Percentiles rank a stretch among this genome's conserved stretches.
Conservation (phyloP, 2,113 vertebrate species). For the Cavia aperea region DNA sequence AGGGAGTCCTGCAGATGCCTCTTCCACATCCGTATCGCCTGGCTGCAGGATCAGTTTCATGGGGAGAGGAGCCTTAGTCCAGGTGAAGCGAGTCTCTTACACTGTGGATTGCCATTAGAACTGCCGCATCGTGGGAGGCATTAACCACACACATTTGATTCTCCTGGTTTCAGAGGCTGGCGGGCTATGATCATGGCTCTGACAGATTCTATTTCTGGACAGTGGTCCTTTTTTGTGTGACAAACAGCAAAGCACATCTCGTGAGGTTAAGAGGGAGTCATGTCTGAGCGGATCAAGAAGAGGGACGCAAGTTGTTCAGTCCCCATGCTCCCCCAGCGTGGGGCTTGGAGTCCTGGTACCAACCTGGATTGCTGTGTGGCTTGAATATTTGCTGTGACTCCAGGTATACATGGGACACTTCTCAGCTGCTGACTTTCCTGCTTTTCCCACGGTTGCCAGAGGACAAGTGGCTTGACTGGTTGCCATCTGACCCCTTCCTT, state of each 20-base stretch:
- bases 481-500: background rate
- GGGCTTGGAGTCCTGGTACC: background rate
- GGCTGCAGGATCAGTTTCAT: background rate
- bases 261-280: too few relatives aligned
- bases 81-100: background rate
- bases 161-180: background rate
- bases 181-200: too few relatives aligned
- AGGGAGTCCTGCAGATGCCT: background rate
- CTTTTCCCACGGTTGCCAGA: background rate
- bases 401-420: background rate
- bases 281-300: background rate
- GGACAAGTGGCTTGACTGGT: too few relatives aligned
- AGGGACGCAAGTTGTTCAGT: too few relatives aligned
- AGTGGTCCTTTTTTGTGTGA: too few relatives aligned
- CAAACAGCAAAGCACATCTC: background rate
- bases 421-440: background rate
- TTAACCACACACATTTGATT: background rate
- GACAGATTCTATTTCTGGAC: too few relatives aligned
- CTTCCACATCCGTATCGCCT: background rate
- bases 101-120: background rate
- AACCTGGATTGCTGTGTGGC: background rate
- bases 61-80: background rate
- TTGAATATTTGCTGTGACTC: background rate
- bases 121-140: too few relatives aligned
- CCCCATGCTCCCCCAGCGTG: too few relatives aligned